A percentile compares a stretch with the other conserved stretches of the same genome.
Conservation (phyloP, 2,113 vertebrate genomes). For the Cavia porcellus region DNA sequence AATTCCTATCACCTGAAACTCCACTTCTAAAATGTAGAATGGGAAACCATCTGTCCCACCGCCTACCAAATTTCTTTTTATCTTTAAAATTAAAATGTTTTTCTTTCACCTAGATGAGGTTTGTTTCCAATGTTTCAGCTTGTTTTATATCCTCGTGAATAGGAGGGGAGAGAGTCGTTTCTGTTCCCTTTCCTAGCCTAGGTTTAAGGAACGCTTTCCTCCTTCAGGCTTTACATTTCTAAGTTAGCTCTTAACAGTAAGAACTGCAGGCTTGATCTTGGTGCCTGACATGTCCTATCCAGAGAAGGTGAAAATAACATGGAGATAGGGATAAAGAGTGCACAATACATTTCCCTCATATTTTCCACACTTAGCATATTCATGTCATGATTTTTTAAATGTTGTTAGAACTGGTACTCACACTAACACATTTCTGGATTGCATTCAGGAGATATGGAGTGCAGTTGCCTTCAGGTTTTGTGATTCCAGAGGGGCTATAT, state of each 20-base stretch:
- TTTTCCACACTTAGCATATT: constrained; percentile 18
- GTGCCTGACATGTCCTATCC: not conserved
- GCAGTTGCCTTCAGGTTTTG: not conserved
- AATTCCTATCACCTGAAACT: constrained; percentile 20
- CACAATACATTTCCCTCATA: not conserved
- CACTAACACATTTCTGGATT: not conserved
- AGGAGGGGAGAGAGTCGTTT: not conserved
- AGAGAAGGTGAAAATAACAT: not conserved
- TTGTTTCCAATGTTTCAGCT: not conserved
- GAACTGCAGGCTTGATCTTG: not conserved
- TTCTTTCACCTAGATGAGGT: not conserved
- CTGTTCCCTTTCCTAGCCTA: not conserved
- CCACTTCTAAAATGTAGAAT: not conserved
- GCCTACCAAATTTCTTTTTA: not conserved
- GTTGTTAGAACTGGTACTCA: constrained; percentile 6
- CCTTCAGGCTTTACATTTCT: not conserved
- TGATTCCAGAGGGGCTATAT: not conserved
- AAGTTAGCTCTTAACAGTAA: not conserved
- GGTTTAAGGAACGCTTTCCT: not conserved
- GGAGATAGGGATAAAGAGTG: not conserved
- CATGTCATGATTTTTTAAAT: not conserved
- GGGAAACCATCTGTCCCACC: not conserved
- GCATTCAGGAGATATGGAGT: not conserved
- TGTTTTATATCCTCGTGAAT: not conserved
- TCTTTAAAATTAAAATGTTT: not conserved